Base-by-base conservation (phyloP, 2,113 vertebrate species). In the Hipposideros armiger region DNA sequence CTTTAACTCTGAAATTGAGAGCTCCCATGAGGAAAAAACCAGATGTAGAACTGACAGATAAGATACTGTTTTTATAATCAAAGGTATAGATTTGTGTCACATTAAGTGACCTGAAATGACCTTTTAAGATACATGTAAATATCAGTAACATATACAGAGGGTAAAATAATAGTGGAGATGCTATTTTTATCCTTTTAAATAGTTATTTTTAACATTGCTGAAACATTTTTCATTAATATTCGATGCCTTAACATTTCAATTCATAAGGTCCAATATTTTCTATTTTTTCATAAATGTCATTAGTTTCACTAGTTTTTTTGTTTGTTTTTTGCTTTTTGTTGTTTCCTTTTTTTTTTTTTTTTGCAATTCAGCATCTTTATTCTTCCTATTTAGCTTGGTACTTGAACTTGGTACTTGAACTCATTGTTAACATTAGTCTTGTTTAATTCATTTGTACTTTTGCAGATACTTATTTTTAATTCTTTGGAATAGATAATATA, bases 31-130 rank as follows among this genome's bases (percentile, higher is more conserved):
- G 20, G 42, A 45, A 74, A 60, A 22, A 47, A 11, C 14, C 47
- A 82, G 47, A 66, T 60, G 11, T 67, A 69, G 17, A 36, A 62
- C 28, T 54, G 69, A 60, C 50, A 84, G 77, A 83, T 80, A 90
- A 73, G 77, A 92, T 62, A n/a, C 20, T 84, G 20, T 66, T 90
- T 92, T 87, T 78, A 84, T 91, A 91, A 73, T 91, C 1, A 77
- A 74, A 82, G 4, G 4, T 78, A 50, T 45, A 62, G 40, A n/a
- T 70, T 77, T 66, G 5, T 70, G 26, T 81, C 67, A 58, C 28
- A 86, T 45, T 97, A 82, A 82, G 72, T 47, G 17, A 11, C 54
- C 40, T n/a, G 6, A 90, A 87, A 72, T 83, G 47, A 80, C 42
- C 32, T 36, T 83, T 87, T 58, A 47, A 40, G 14, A 91, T 87